Evolutionary conservation across 2,888 invertebrate species (phyloP).

Genomic region (Enoplolaimus lenunculus): DNA sequence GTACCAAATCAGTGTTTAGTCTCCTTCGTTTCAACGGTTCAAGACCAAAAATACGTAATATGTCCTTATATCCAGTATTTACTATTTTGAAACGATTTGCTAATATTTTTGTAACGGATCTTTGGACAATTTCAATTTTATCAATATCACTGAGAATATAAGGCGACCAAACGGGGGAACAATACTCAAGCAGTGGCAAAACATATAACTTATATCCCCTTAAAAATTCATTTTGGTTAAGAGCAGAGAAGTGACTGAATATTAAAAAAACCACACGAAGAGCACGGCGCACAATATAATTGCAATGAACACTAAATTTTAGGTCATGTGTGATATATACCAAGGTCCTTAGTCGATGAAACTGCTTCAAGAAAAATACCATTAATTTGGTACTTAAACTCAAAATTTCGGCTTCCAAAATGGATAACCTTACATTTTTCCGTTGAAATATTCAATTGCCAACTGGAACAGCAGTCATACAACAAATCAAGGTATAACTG

Average conservation of each 20-base stretch:
- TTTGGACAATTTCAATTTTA: not conserved
- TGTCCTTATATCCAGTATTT: not conserved
- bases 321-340: not conserved
- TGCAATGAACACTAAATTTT: not conserved
- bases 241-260: not conserved
- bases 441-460: not conserved
- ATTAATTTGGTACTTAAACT: not conserved
- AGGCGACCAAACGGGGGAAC: not conserved
- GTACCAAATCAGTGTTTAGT: not conserved
- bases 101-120: too few species aligned
- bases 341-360: not conserved
- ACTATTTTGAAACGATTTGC: too few species aligned
- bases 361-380: not conserved
- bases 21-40: not conserved
- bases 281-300: not conserved
- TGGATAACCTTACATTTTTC: not conserved
- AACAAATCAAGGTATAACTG: not conserved
- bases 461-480: not conserved
- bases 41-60: not conserved
- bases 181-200: not conserved
- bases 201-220: not conserved
- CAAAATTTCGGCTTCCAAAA: not conserved
- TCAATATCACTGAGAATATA: not conserved
- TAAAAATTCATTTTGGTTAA: not conserved
- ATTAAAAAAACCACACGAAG: not conserved